These are phyloP conservation scores for Crotophaga sulcirostris DNA, from an alignment of 2,113 vertebrate species.

Conservation along the genomic window DNA sequence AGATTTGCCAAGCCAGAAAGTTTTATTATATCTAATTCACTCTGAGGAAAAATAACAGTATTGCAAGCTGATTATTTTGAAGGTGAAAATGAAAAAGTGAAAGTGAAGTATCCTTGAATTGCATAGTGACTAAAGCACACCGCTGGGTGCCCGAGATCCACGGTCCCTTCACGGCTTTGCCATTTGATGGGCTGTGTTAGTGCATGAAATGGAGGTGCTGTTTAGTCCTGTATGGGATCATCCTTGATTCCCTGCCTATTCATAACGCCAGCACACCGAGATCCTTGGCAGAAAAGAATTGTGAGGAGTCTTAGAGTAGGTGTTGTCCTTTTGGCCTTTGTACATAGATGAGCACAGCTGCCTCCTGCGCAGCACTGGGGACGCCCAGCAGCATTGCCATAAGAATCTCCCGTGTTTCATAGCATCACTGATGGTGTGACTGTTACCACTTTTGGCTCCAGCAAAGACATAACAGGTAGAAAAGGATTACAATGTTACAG, in stretches of 20 bases:
- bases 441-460: background rate
- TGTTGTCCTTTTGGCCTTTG: background rate
- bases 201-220: background rate
- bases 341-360: fast-evolving
- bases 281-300: background rate
- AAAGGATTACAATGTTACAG: background rate
- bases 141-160: background rate
- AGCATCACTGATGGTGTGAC: background rate
- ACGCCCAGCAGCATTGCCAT: too few relatives aligned
- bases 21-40: background rate
- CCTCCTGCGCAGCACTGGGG: background rate
- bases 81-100: background rate
- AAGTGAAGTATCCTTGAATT: background rate
- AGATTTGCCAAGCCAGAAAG: background rate
- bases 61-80: background rate
- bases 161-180: background rate
- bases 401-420: background rate
- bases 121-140: background rate
- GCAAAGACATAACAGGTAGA: background rate
- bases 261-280: background rate
- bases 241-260: background rate
- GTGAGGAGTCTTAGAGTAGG: background rate
- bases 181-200: background rate
- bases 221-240: background rate
- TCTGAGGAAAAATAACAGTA: background rate